Evolutionary conservation across 1,140 invertebrate genomes (phyloP).

Genomic region (Leptinotarsa texana): DNA sequence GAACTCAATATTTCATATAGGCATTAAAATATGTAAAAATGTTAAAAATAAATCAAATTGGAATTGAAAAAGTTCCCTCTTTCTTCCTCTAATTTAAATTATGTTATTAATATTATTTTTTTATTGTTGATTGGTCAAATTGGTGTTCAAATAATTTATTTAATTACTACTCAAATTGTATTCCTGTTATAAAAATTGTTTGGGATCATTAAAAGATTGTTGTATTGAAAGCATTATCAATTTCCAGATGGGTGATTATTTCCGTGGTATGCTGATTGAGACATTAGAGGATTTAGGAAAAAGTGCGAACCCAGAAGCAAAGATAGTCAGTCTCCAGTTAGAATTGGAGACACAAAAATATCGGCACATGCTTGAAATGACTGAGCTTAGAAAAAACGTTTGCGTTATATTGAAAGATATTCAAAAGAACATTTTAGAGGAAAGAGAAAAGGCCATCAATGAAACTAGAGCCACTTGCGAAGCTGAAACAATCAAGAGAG

Average conservation of each 20-base stretch:
- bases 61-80: no score
- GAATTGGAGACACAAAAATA: slow-evolving; percentile 70
- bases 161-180: no score
- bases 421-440: slow-evolving; percentile 66
- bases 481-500: slow-evolving; percentile 65
- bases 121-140: no score
- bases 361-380: slow-evolving; percentile 65
- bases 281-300: slow-evolving; percentile 61
- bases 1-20: no score
- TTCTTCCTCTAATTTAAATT: no score
- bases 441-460: slow-evolving; percentile 64
- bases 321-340: slow-evolving; percentile 61
- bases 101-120: no score
- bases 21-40: no score
- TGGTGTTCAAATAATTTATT: no score
- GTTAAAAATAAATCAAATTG: no score
- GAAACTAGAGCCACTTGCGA: slow-evolving; percentile 66
- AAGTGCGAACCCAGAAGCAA: slow-evolving; percentile 59
- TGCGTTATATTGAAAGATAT: slow-evolving; percentile 68
- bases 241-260: slow-evolving; percentile 60
- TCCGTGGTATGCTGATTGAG: slow-evolving; percentile 63
- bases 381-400: slow-evolving; percentile 66
- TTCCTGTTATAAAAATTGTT: no score
- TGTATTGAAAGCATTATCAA: neutral
- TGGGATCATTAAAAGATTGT: no score